phyloP scores from a whole-genome alignment of 2,797 vertebrate genomes.

The Euphonia xanthogaster region DNA sequence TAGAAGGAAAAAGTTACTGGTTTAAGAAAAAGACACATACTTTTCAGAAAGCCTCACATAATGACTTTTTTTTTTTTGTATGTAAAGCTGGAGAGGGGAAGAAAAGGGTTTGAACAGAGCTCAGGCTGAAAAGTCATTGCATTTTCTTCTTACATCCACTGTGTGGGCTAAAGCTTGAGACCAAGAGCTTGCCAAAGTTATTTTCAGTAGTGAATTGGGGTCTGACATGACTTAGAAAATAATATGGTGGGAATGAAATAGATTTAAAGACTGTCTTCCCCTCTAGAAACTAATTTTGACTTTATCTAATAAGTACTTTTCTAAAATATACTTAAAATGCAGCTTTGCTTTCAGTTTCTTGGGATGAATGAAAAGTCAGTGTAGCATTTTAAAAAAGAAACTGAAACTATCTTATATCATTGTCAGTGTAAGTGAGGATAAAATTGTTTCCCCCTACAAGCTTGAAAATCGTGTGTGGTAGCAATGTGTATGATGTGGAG shows the following conservation, averaged over 20 bases:
- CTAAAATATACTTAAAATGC: neutral
- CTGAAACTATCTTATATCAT: neutral
- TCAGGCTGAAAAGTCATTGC: neutral
- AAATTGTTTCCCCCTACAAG: neutral
- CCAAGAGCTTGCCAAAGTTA: neutral
- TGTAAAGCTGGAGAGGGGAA: neutral
- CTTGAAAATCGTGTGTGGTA: neutral
- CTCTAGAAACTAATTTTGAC: neutral
- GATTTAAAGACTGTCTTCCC: neutral
- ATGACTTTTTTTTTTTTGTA: no score
- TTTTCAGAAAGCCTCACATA: neutral
- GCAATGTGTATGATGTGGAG: neutral
- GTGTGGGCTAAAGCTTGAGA: neutral
- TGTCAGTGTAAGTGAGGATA: neutral
- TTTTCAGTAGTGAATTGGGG: neutral
- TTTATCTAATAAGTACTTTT: neutral
- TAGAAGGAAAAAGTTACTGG: neutral
- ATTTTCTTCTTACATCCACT: neutral
- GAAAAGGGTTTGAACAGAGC: neutral
- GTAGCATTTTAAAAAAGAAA: neutral
- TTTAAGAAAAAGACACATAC: neutral
- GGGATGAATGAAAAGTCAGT: neutral
- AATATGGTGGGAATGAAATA: neutral
- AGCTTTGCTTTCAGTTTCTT: neutral
- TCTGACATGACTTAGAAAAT: neutral